Evolutionary conservation across 92 coral and sea anemone species (phyloP).

Genomic region (Ricordea florida): DNA sequence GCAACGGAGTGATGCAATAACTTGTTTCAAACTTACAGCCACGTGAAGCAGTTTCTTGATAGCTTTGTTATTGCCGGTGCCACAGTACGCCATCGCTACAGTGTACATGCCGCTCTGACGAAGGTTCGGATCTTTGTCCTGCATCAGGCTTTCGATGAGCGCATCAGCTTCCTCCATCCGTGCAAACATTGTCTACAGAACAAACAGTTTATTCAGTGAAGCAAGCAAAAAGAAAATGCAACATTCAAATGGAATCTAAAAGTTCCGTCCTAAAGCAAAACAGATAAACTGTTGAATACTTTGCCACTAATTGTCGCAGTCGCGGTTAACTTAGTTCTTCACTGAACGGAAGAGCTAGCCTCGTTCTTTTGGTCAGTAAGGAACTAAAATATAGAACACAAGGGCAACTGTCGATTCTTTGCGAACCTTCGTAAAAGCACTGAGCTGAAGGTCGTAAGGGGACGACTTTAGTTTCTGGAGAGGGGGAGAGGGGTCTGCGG

Average conservation of each 20-base stretch:
- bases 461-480: too few relatives aligned
- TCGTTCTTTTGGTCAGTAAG: too few relatives aligned
- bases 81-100: conserved; percentile 98
- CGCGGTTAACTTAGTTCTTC: background rate
- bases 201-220: background rate
- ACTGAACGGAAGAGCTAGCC: background rate
- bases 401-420: too few relatives aligned
- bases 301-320: too few relatives aligned
- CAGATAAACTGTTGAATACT: background rate
- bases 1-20: background rate
- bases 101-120: conserved; percentile 99
- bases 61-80: conserved; percentile 97
- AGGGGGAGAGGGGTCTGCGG: too few relatives aligned
- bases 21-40: conserved; percentile 67
- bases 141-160: conserved; percentile 86
- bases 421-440: too few relatives aligned
- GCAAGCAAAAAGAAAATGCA: too few relatives aligned
- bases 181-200: conserved; percentile 90
- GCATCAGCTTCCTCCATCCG: conserved; percentile 99
- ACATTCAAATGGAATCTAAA: too few relatives aligned
- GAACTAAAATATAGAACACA: too few relatives aligned
- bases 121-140: conserved; percentile 92
- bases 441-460: too few relatives aligned
- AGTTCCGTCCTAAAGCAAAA: too few relatives aligned
- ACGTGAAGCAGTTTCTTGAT: conserved; percentile 94